Base-by-base conservation (phyloP, 1,140 invertebrate genomes). In the Listronotus bonariensis region DNA sequence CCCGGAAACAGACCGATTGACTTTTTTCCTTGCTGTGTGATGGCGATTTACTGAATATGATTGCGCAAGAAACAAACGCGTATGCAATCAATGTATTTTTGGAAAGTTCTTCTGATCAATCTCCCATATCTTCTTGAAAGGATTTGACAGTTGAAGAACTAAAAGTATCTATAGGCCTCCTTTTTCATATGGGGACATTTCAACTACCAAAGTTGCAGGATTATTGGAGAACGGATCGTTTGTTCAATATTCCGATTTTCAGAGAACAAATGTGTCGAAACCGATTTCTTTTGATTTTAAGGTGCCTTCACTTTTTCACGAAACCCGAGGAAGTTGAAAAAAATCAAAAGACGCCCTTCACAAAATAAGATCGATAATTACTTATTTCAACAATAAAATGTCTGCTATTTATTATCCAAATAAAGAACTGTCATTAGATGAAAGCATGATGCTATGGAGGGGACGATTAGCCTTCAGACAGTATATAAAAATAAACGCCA, bases 271-370 rank as follows among this genome's bases (percentile, higher is more conserved):
- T 73, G 72, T 67, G 56, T 46, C 43, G 66, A 45, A 57, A 74
- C 68, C 46, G 66, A 26, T 76, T 74, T 64, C 17, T 72, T 18
- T 9, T 72, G 6, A 70, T 75, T 40, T 42, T 75, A 32, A 46
- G 68, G 53, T 69, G 59, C 36, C 17, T 74, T 12, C 67, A 73
- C 45, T 74, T 74, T 59, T 17, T 38, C 15, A 51, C 6, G 58
- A 68, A 69, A 48, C 51, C 58, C 3, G 9, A 17, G 17, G 15
- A n/a, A 14, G 42, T 14, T 11, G 34, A 48, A n/a, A 36, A 48
- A 48, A 38, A 20, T 32, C 38, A 11, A 32, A 48, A 36, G 61
- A 57, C 49, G 31, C 57, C 34, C 43, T 66, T 54, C 49, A 55
- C 45, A 68, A 65, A 61, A 49, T 65, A 11, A 49, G 42, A 65